Evolutionary conservation across 2,888 invertebrate species (phyloP).

Genomic region (Stenodema calcarata): DNA sequence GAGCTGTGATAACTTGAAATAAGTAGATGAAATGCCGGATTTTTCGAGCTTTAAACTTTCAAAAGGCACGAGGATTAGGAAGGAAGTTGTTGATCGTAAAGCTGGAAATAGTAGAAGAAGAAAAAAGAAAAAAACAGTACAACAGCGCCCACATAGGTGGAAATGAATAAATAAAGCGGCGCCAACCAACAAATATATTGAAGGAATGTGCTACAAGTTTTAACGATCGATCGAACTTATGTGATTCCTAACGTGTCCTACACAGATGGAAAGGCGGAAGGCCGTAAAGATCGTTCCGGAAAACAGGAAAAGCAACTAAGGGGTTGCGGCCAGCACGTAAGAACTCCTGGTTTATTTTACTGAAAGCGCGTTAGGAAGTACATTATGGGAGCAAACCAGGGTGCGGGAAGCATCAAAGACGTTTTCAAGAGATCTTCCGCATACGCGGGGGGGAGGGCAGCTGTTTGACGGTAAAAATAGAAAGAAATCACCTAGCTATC

Average conservation of each 20-base stretch:
- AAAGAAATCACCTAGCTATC: neutral
- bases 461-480: constrained; percentile 9
- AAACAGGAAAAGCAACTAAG: neutral
- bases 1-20: neutral
- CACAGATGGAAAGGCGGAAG: neutral
- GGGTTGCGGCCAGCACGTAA: neutral
- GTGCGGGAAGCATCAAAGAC: neutral
- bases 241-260: neutral
- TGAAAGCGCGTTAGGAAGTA: neutral
- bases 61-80: neutral
- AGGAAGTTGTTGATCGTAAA: no score
- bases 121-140: no score
- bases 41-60: neutral
- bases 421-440: neutral
- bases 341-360: neutral
- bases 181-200: no score
- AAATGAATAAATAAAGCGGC: no score
- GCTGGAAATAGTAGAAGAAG: no score
- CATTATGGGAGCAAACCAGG: neutral
- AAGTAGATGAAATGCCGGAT: neutral
- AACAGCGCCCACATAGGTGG: no score
- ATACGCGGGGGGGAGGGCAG: neutral
- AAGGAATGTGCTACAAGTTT: no score
- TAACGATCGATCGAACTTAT: no score
- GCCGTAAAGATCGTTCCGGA: neutral